Percentiles rank a stretch among this genome's conserved stretches.
Conservation (phyloP, 2,113 vertebrate species). For the Anas platyrhynchos region DNA sequence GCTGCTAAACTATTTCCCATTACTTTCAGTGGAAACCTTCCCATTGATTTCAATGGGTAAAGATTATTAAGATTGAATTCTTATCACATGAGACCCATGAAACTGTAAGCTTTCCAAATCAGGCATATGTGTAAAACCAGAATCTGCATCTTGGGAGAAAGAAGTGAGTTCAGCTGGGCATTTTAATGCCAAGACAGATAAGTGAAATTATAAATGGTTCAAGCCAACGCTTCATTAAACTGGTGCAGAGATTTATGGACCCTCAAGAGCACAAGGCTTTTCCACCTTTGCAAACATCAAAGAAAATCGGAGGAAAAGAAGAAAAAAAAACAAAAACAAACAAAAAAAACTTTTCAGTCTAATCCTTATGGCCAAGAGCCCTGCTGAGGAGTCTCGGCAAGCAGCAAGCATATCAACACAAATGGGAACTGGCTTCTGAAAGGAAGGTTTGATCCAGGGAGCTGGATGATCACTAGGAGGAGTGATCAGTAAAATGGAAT, state of each 20-base stretch:
- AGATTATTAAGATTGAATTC: conserved; percentile 30
- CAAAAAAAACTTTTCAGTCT: conserved; percentile 21
- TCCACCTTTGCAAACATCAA: conserved; percentile 49
- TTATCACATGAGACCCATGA: neutral
- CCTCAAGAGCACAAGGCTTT: conserved; percentile 1
- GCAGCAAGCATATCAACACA: conserved; percentile 26
- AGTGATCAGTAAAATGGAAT: conserved; percentile 36
- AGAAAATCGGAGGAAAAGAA: conserved; percentile 45
- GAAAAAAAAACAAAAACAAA: conserved; percentile 8
- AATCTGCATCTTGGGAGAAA: conserved; percentile 37
- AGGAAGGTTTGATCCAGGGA: neutral
- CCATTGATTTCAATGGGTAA: neutral
- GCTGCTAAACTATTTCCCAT: neutral
- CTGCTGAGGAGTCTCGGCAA: conserved; percentile 11
- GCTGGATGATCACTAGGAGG: neutral
- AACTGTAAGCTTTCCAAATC: conserved; percentile 34
- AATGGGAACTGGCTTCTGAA: conserved; percentile 36
- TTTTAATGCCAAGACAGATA: conserved; percentile 45
- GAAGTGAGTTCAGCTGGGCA: conserved; percentile 6
- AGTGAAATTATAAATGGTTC: conserved; percentile 46
- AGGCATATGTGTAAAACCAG: conserved; percentile 19
- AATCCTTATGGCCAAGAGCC: conserved; percentile 29
- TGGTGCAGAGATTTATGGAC: conserved; percentile 30
- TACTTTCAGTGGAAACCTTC: neutral
- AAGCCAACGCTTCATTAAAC: conserved; percentile 8